These are phyloP conservation scores for Ormyrus labotus DNA, from an alignment of 2,888 invertebrate genomes.

Conservation along the genomic window DNA sequence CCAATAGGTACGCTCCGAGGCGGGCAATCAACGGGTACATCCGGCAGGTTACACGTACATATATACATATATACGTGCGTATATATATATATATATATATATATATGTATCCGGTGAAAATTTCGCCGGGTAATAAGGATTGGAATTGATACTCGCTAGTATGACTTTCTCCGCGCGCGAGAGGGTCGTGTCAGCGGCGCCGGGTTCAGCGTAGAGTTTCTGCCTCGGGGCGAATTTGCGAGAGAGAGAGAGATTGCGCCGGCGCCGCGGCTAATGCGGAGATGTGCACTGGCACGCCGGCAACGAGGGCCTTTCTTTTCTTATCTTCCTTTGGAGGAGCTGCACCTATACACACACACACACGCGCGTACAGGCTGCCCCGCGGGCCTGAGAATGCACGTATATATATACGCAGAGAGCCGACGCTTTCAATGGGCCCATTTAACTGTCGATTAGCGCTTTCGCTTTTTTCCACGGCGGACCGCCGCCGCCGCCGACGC, in stretches of 20 bases:
- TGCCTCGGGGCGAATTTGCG: conserved; percentile 20
- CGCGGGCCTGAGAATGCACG: too few species aligned
- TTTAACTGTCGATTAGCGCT: conserved; percentile 30
- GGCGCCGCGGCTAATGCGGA: not conserved
- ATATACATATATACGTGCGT: too few species aligned
- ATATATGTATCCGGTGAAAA: too few species aligned
- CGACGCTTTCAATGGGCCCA: conserved; percentile 25
- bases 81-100: too few species aligned
- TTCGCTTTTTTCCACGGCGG: not conserved
- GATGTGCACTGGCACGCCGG: not conserved
- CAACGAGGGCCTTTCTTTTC: conserved; percentile 19
- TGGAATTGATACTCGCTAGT: conserved; percentile 19
- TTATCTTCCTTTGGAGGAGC: not conserved
- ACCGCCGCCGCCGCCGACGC: too few species aligned
- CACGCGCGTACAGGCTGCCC: not conserved
- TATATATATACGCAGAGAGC: not conserved
- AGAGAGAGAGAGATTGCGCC: not conserved
- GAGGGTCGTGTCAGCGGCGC: conserved; percentile 24
- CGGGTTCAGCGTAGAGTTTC: conserved; percentile 1
- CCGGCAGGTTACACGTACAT: too few species aligned
- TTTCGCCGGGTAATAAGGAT: not conserved
- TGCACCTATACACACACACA: not conserved
- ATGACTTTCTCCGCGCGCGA: conserved; percentile 21
- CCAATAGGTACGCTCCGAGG: not conserved
- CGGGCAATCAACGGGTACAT: not conserved